Base-by-base conservation (phyloP, 2,113 vertebrate genomes). In the Melospiza georgiana region DNA sequence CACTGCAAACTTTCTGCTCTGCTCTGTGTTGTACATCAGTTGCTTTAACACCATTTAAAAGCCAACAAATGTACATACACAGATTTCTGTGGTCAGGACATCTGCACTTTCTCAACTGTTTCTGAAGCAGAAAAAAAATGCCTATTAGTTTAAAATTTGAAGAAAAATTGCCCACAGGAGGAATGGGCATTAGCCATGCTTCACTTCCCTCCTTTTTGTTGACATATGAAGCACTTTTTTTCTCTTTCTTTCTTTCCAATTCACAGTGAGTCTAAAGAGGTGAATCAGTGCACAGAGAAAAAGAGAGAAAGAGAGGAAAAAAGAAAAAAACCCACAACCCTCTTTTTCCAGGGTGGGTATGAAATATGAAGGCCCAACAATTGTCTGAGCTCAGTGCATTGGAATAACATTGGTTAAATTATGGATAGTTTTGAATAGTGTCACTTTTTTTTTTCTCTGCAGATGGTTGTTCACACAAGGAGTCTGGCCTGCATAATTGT, bases 401-500 rank as follows among this genome's bases (percentile, higher is more conserved):
- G 98, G 98, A 99, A 99, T 98, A 98, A 98, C 98, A 98, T 98
- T 98, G 98, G 98, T 98, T 99, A 99, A 99, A 99, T 99, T 99
- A 99, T 99, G 98, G 98, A 99, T 98, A 98, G 98, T 98, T 98
- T 98, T 99, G 98, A 99, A 99, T 98, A 98, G 98, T 99, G 98
- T 98, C 98, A 98, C 98, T 98, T 98, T 98, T 98, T 98, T 96
- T 97, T 95, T 91, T 74, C 96, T 97, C 98, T 98, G 99, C 99
- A 99, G 99, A 99, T 99, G 99, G 98, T 98, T 98, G 98, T 98
- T 98, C 98, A 99, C 98, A 98, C 98, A 98, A 98, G 98, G 98
- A 99, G 98, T 98, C 97, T 98, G 98, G 98, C 98, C 98, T 98
- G 98, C 98, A 99, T 99, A 99, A 99, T 99, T 99, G 99, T 99